Conservation (phyloP, 1,140 invertebrate genomes). For the Pseudomyrmex flavicornis region DNA sequence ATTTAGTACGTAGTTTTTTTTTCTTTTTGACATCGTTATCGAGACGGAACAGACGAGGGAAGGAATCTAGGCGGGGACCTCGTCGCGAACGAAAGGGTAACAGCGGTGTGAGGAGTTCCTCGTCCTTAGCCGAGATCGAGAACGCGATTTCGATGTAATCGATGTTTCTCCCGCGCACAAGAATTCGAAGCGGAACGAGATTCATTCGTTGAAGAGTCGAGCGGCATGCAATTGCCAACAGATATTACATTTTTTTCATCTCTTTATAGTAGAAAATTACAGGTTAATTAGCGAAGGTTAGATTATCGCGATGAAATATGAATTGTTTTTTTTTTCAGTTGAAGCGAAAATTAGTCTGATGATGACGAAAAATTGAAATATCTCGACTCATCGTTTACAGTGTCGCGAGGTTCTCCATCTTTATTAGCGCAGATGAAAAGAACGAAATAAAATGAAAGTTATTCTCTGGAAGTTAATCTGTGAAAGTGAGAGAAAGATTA, state of each 20-base stretch:
- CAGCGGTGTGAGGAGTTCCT: constrained; percentile 56
- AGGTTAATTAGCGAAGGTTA: constrained; percentile 20
- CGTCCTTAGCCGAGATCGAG: not conserved
- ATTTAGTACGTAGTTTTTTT: not conserved
- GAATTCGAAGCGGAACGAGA: not conserved
- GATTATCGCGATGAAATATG: constrained; percentile 4
- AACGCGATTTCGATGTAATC: too few species aligned
- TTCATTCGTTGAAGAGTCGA: not conserved
- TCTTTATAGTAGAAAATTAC: not conserved
- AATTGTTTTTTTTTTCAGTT: not conserved
- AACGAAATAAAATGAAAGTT: not conserved
- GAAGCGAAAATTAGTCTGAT: not conserved
- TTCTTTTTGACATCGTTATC: constrained; percentile 15
- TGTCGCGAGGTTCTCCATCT: not conserved
- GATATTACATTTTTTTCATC: too few species aligned
- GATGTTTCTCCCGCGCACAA: not conserved
- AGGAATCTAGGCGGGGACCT: constrained; percentile 46
- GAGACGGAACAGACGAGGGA: constrained; percentile 47
- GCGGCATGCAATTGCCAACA: too few species aligned
- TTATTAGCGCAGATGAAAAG: constrained; percentile 13
- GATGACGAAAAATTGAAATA: not conserved
- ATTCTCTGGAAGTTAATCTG: too few species aligned
- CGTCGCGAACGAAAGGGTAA: constrained; percentile 31
- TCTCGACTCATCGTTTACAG: not conserved
- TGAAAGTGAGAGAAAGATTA: too few species aligned